phyloP scores from a whole-genome alignment of 2,113 vertebrate genomes.

The Passer montanus region DNA sequence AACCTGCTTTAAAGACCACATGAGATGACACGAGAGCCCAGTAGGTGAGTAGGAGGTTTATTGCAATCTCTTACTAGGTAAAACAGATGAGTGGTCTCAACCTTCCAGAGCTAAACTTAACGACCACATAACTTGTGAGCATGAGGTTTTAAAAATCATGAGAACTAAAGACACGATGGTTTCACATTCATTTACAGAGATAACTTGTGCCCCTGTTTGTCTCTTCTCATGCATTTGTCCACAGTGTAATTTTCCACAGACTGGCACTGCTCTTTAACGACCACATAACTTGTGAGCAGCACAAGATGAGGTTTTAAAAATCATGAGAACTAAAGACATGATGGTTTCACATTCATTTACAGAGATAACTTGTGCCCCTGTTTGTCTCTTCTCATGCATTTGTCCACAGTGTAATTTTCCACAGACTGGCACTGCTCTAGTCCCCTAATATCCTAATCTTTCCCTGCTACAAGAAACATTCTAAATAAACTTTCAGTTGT shows the following conservation, averaged over 20 bases:
- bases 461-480: background rate
- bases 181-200: background rate
- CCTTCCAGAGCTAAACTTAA: background rate
- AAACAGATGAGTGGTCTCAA: background rate
- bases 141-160: background rate
- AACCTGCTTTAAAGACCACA: background rate
- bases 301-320: background rate
- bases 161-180: background rate
- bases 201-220: background rate
- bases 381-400: background rate
- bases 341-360: background rate
- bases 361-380: background rate
- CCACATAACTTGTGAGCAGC: background rate
- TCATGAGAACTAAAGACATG: background rate
- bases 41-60: background rate
- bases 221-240: background rate
- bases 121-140: background rate
- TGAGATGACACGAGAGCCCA: background rate
- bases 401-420: background rate
- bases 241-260: background rate
- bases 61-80: background rate
- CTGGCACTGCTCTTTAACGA: no score
- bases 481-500: background rate
- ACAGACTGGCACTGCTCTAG: background rate
- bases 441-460: background rate